Evolutionary conservation across 2,797 vertebrate genomes (phyloP), one percentile per base, ranked within the genome.

Genomic region (Salarias fasciatus): DNA sequence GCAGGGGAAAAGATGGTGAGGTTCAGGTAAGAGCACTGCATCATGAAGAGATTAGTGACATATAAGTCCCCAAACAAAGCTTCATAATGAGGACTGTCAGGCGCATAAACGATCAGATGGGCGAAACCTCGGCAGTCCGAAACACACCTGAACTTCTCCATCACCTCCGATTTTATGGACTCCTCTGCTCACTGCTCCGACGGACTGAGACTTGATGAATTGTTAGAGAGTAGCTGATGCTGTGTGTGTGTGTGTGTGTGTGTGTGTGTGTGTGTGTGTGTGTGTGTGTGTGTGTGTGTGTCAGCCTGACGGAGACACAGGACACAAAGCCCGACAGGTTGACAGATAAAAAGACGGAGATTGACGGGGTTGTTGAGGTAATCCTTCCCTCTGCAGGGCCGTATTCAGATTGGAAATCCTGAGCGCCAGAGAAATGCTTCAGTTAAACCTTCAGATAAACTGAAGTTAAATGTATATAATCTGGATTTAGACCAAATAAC

Each of bases 31-130:
- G 65, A n/a, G 48, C 14, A 49, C 53, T 30, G 52, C 52, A 53
- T 65, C 56, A 66, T 53, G 33, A 9, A 58, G 47, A 54, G 55
- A 64, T 60, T 60, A 63, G 12, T 43, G 45, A 36, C 30, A 61
- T 18, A 24, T 53, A 55, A 63, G 63, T 63, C 41, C 69, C 42
- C 60, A 36, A 6, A 48, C 65, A 41, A 62, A 66, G 43, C 12
- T 82, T 75, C 69, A 69, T 72, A 59, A 72, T 50, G 57, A 54
- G 60, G n/a, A 49, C 43, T 63, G 66, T 78, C 61, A 3, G 5
- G 58, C 4, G 4, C n/a, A n/a, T 24, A 29, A 31, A 41, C 45
- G 37, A 54, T 72, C 71, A 52, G 41, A 62, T 15, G 37, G 30
- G 8, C 42, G 61, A 57, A 79, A n/a, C 65, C 58, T 68, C 51